phyloP scores from a whole-genome alignment of 37 sponge, comb jelly and placozoan genomes.

The Mnemiopsis leidyi region DNA sequence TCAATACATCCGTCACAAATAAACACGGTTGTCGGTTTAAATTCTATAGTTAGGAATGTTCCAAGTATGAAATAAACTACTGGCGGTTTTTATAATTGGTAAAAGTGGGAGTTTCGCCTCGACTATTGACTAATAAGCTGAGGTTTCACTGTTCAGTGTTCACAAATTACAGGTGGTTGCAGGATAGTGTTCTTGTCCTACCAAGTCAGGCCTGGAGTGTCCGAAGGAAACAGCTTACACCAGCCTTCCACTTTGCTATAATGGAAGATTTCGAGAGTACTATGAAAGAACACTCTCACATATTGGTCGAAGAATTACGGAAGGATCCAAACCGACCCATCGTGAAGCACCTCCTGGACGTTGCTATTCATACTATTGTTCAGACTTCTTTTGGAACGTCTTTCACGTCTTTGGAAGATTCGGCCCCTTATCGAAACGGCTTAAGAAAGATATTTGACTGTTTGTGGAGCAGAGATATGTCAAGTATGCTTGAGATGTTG shows the following conservation, averaged over 20 bases:
- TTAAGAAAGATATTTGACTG: neutral
- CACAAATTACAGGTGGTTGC: conserved; percentile 53
- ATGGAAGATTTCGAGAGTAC: conserved; percentile 46
- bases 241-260: conserved; percentile 67
- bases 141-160: too few relatives aligned
- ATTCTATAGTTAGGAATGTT: too few relatives aligned
- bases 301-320: conserved; percentile 2
- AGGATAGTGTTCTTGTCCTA: conserved; percentile 59
- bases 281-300: neutral
- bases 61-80: too few relatives aligned
- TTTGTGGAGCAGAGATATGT: neutral
- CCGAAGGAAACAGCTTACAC: conserved; percentile 52
- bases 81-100: too few relatives aligned
- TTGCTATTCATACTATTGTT: neutral
- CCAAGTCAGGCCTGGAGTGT: conserved; percentile 28
- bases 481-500: neutral
- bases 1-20: too few relatives aligned
- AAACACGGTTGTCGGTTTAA: too few relatives aligned
- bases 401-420: neutral
- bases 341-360: conserved; percentile 2
- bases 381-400: conserved; percentile 41
- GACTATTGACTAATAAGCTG: too few relatives aligned
- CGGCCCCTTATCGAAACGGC: neutral
- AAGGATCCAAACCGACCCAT: neutral
- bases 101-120: too few relatives aligned